phyloP scores from a whole-genome alignment of 1,140 invertebrate species.

The Drosophila tani region DNA sequence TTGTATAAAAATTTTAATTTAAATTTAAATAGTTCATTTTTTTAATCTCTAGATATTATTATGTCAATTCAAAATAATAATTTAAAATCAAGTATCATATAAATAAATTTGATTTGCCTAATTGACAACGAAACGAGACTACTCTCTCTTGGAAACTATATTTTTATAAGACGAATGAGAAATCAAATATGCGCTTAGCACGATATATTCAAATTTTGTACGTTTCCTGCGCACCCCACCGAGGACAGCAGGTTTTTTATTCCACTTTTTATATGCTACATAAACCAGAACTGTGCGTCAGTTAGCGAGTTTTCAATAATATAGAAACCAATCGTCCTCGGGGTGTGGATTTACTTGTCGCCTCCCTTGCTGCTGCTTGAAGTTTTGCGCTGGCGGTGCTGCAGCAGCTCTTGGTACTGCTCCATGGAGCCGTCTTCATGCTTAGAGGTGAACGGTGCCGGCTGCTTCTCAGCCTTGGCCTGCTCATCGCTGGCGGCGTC shows the following conservation, averaged over 20 bases:
- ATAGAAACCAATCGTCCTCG: slow-evolving; percentile 13
- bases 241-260: slow-evolving; percentile 36
- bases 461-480: slow-evolving; percentile 30
- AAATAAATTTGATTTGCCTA: background rate
- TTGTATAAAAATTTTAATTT: background rate
- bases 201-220: slow-evolving; percentile 82
- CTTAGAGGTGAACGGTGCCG: slow-evolving; percentile 59
- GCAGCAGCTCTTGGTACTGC: slow-evolving; percentile 79
- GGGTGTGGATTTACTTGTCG: slow-evolving; percentile 49
- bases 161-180: slow-evolving; percentile 38
- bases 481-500: slow-evolving; percentile 23
- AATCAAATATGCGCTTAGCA: slow-evolving; percentile 82
- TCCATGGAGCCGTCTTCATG: slow-evolving; percentile 83
- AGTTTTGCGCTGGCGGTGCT: slow-evolving; percentile 74
- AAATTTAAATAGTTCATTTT: background rate
- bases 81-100: background rate
- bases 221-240: slow-evolving; percentile 29
- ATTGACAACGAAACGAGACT: background rate
- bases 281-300: slow-evolving; percentile 36
- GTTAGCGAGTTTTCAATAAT: slow-evolving; percentile 68
- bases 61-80: background rate
- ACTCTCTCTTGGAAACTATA: slow-evolving; percentile 11
- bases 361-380: slow-evolving; percentile 63
- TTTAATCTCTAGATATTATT: background rate
- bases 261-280: slow-evolving; percentile 57